A percentile compares a stretch with the other conserved stretches of the same genome.
These are phyloP conservation scores for Anneissia japonica DNA, from an alignment of 35 echinoderm and acorn worm species.

Conservation along the genomic window DNA sequence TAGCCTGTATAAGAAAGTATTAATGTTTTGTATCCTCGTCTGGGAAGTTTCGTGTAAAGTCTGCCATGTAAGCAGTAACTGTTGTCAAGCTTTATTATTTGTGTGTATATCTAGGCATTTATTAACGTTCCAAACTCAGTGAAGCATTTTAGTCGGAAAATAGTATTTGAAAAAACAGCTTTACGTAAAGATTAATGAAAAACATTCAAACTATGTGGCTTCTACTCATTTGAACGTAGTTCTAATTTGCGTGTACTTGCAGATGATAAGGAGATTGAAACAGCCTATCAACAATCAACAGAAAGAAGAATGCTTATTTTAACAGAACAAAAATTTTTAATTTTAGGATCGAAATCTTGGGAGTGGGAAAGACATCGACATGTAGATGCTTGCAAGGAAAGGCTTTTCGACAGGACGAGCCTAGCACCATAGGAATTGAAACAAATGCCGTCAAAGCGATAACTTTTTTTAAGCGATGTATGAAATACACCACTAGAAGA, in stretches of 20 bases:
- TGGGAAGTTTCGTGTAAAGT: too few species aligned
- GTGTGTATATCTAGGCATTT: too few species aligned
- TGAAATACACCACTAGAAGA: not conserved
- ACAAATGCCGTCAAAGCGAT: not conserved
- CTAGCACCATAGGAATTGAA: not conserved
- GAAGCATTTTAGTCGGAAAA: too few species aligned
- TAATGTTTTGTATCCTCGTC: too few species aligned
- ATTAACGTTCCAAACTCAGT: too few species aligned
- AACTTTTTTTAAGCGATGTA: not conserved
- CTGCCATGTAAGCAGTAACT: too few species aligned
- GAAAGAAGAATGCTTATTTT: not conserved
- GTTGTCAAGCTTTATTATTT: too few species aligned
- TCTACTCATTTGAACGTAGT: not conserved
- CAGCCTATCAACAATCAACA: not conserved
- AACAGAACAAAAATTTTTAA: not conserved
- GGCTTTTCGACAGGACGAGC: not conserved
- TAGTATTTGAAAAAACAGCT: too few species aligned
- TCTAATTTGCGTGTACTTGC: not conserved
- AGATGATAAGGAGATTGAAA: not conserved
- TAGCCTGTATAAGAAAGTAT: too few species aligned
- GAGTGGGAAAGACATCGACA: not conserved
- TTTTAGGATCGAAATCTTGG: not conserved
- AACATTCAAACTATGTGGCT: too few species aligned
- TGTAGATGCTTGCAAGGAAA: not conserved
- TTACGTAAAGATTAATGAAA: too few species aligned